phyloP scores from a whole-genome alignment of 2,797 vertebrate genomes.

The Enteromius trimaculatus region DNA sequence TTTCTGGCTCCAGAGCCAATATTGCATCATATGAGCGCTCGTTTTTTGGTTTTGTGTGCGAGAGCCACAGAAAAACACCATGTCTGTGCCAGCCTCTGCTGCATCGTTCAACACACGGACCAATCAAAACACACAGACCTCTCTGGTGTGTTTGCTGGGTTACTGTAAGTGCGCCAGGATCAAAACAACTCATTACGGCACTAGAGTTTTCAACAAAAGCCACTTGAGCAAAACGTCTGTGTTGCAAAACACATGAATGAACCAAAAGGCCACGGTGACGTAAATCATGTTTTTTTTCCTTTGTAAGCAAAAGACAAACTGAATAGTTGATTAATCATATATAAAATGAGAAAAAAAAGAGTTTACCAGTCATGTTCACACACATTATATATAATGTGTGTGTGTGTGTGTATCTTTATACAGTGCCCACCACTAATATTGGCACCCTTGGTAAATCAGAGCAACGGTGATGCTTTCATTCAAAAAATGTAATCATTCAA shows the following conservation, averaged over 20 bases:
- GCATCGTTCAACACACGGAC: not conserved
- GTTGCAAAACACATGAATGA: not conserved
- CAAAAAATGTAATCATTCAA: no score
- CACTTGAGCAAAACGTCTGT: not conserved
- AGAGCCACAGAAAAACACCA: not conserved
- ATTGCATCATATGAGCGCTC: constrained; percentile 57
- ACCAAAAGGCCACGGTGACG: not conserved
- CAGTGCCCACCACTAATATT: no score
- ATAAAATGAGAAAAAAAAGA: no score
- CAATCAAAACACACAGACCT: not conserved
- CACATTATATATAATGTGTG: no score
- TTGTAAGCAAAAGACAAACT: not conserved
- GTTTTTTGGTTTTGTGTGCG: constrained; percentile 31
- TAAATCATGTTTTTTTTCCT: not conserved
- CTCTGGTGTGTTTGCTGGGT: not conserved
- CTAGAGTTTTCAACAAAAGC: constrained; percentile 9
- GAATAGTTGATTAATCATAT: not conserved
- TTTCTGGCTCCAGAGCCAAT: constrained; percentile 54
- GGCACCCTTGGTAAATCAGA: no score
- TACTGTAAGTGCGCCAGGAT: not conserved
- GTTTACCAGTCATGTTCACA: no score
- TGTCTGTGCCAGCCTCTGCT: not conserved
- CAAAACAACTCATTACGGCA: not conserved
- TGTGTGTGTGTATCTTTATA: no score
- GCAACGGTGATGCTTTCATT: no score